These are phyloP conservation scores for Probaryconus sp. DNA, from an alignment of 1,140 invertebrate genomes.

Conservation along the genomic window DNA sequence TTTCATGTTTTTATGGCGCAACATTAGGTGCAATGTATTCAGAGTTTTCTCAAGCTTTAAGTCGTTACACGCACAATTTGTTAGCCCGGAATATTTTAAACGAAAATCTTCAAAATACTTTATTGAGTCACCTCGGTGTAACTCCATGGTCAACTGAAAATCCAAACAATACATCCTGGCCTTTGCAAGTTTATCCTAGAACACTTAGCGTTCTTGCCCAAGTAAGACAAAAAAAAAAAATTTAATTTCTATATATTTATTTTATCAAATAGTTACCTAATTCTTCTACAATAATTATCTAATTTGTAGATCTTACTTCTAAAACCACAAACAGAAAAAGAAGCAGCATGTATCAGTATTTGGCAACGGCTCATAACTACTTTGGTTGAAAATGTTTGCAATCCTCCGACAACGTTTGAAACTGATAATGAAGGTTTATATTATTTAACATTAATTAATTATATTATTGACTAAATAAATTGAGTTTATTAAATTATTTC, in stretches of 20 bases:
- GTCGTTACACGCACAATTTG: slow-evolving; percentile 90
- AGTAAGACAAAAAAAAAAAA: slow-evolving; percentile 67
- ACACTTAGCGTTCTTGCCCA: slow-evolving; percentile 90
- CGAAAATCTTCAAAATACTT: slow-evolving; percentile 84
- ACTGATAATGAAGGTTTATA: slow-evolving; percentile 83
- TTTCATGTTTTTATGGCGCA: slow-evolving; percentile 85
- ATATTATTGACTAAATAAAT: not conserved
- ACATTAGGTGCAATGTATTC: slow-evolving; percentile 85
- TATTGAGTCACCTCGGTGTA: slow-evolving; percentile 87
- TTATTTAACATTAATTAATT: not conserved
- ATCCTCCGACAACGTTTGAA: slow-evolving; percentile 77
- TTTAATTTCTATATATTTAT: slow-evolving; percentile 21
- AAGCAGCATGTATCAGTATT: slow-evolving; percentile 91
- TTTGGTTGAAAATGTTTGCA: slow-evolving; percentile 88
- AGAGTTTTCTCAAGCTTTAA: slow-evolving; percentile 87
- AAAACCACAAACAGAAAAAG: slow-evolving; percentile 90
- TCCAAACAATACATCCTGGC: slow-evolving; percentile 82
- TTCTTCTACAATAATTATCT: not conserved
- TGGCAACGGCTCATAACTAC: slow-evolving; percentile 94
- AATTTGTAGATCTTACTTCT: slow-evolving; percentile 84
- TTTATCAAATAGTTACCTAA: not conserved
- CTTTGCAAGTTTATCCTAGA: slow-evolving; percentile 90
- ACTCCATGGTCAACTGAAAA: slow-evolving; percentile 83
- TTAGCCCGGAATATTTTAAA: slow-evolving; percentile 85
- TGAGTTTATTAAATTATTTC: slow-evolving; percentile 11